phyloP scores from a whole-genome alignment of 2,113 vertebrate genomes.

The Heterocephalus glaber region DNA sequence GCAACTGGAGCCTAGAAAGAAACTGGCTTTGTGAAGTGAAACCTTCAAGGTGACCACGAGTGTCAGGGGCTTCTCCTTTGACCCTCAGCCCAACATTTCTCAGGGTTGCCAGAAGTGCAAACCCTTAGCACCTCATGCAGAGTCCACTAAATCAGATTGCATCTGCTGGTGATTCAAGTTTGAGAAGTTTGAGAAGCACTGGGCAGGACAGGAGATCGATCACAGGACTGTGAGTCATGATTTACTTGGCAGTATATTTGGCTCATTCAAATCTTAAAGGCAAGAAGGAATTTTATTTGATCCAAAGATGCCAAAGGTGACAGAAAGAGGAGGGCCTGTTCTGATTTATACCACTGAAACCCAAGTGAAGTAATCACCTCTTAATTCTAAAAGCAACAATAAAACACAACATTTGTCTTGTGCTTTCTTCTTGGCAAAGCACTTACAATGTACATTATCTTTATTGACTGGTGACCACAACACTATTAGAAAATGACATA shows the following conservation, averaged over 20 bases:
- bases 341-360: background rate
- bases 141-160: accelerated
- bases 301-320: background rate
- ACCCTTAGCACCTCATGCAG: accelerated
- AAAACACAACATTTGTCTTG: background rate
- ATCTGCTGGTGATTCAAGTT: no score
- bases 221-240: accelerated
- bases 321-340: background rate
- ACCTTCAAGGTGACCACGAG: background rate
- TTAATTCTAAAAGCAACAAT: background rate
- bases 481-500: background rate
- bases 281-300: background rate
- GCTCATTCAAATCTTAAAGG: background rate
- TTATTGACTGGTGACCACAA: background rate
- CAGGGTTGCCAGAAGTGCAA: accelerated
- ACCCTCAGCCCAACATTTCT: accelerated
- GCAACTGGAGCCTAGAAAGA: background rate
- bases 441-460: background rate
- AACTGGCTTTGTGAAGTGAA: background rate
- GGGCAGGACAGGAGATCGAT: accelerated
- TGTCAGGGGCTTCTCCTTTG: accelerated
- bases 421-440: background rate
- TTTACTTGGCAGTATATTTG: background rate
- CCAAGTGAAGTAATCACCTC: background rate
- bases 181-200: background rate